Evolutionary conservation across 2,888 invertebrate species (phyloP), one percentile per base, ranked within the genome.

Genomic region (Netelia inedita): DNA sequence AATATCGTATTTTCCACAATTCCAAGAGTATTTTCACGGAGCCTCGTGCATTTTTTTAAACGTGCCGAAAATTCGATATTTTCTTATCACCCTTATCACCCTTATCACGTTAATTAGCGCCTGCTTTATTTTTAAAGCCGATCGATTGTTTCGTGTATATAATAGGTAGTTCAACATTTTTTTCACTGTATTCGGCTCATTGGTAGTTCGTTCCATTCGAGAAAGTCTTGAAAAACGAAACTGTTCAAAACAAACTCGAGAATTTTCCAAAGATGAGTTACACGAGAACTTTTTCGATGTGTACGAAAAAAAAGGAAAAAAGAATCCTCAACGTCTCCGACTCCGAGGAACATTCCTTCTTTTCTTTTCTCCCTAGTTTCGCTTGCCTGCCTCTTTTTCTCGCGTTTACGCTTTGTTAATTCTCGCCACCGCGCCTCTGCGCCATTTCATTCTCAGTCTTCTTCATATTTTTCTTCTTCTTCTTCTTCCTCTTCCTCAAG

Each of bases 321-420:
- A 68, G 10, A 16, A 16, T 41, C 16, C 41, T 57, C 73, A 63
- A 50, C 65, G 57, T 16, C 23, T 43, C 35, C 61, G 11, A 69
- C 43, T 46, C 11, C 46, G 9, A 59, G 28, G 19, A n/a, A 11
- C 23, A n/a, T 76, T 50, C 53, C 57, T 57, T 23, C 35, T 68
- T 68, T 57, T 35, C 19, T 65, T 65, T 16, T 61, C 66, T 72
- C 59, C 72, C 53, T 68, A 68, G 43, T 72, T 81, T 69, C 76
- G 71, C 80, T 57, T 61, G 59, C 53, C 59, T 68, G 80, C 53
- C 28, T 80, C 63, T 73, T 81, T 76, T 81, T 76, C 73, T 80
- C 68, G 72, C 84, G 80, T 84, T 81, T 69, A 78, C 84, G 80
- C 76, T 81, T 84, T 81, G 84, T 84, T 84, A 84, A 84, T 84